phyloP scores from a whole-genome alignment of 2,888 invertebrate species.

The Stratiomys singularior region DNA sequence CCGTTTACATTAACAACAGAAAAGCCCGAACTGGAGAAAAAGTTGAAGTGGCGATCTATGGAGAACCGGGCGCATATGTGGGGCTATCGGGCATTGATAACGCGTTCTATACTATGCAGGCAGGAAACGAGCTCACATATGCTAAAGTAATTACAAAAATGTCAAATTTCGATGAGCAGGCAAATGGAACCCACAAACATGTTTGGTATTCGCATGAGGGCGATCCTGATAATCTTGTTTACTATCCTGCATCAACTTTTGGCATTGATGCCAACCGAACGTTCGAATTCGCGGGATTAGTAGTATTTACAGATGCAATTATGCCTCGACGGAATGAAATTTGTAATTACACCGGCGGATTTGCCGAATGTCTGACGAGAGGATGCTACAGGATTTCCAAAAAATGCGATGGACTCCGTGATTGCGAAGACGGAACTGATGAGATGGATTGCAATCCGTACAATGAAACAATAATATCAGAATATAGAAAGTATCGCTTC shows the following conservation, averaged over 20 bases:
- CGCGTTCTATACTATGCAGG: conserved; percentile 92
- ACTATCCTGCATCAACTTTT: conserved; percentile 89
- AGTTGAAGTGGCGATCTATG: conserved; percentile 92
- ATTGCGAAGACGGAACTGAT: conserved; percentile 88
- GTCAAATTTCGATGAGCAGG: conserved; percentile 86
- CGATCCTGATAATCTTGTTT: conserved; percentile 84
- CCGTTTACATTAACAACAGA: conserved; percentile 87
- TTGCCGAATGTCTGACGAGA: conserved; percentile 82
- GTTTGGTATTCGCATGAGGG: conserved; percentile 88
- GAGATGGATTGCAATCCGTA: conserved; percentile 79
- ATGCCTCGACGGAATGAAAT: conserved; percentile 74
- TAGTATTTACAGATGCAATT: conserved; percentile 90
- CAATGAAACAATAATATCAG: conserved; percentile 74
- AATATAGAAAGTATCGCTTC: conserved; percentile 83
- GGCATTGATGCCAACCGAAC: conserved; percentile 95
- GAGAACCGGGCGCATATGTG: conserved; percentile 94
- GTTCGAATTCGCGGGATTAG: conserved; percentile 87
- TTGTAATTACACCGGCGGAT: conserved; percentile 80
- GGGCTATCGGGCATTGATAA: conserved; percentile 91
- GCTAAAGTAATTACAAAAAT: conserved; percentile 88
- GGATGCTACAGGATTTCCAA: conserved; percentile 80
- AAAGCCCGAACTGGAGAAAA: conserved; percentile 94
- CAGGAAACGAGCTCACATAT: conserved; percentile 89
- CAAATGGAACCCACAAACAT: conserved; percentile 85
- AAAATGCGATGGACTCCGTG: conserved; percentile 80